A percentile compares a stretch with the other conserved stretches of the same genome.
These are phyloP conservation scores for Volucella bombylans DNA, from an alignment of 2,888 invertebrate species.

Conservation along the genomic window DNA sequence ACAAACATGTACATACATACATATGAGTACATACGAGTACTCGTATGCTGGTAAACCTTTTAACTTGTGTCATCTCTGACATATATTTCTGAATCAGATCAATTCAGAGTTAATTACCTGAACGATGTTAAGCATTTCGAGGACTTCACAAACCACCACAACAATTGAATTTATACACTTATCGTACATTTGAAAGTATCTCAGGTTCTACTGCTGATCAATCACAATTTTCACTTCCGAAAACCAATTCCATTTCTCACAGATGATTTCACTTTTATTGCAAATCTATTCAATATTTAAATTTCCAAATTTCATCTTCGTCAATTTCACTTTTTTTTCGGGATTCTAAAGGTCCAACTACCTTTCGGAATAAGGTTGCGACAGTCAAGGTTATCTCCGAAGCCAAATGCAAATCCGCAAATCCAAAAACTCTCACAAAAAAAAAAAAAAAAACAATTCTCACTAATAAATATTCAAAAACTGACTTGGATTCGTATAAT, in stretches of 20 bases:
- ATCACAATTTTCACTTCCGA: constrained; percentile 40
- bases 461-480: constrained; percentile 9
- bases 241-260: constrained; percentile 13
- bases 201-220: not conserved
- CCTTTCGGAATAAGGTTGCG: constrained; percentile 23
- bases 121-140: constrained; percentile 65
- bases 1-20: too few species aligned
- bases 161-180: constrained; percentile 59
- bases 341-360: constrained; percentile 10
- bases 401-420: constrained; percentile 39
- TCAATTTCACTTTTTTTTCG: constrained; percentile 1
- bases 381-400: constrained; percentile 61
- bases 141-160: constrained; percentile 55
- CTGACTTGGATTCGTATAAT: not conserved
- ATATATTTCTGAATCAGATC: too few species aligned
- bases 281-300: constrained; percentile 27
- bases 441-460: constrained; percentile 18
- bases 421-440: constrained; percentile 7
- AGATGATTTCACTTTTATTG: constrained; percentile 48
- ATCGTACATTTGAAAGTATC: constrained; percentile 54
- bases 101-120: constrained; percentile 52
- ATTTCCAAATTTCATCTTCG: not conserved
- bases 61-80: too few species aligned
- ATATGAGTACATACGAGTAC: too few species aligned
- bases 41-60: too few species aligned